Conservation (phyloP, 2,888 invertebrate species). For the Teleiodes luculella region DNA sequence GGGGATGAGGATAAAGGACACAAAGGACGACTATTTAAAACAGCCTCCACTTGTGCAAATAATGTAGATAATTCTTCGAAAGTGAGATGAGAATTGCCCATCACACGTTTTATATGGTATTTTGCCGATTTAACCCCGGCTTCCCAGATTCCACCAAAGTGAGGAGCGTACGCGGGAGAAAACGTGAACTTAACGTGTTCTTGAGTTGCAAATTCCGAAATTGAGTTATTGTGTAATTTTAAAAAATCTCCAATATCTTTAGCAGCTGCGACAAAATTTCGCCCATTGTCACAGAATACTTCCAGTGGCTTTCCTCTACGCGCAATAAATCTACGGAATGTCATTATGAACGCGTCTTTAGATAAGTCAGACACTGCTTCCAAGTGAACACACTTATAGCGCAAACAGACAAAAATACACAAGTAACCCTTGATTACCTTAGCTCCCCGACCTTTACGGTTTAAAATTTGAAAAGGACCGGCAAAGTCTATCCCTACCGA, state of each 20-base stretch:
- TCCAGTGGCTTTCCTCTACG: constrained; percentile 22
- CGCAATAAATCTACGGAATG: constrained; percentile 20
- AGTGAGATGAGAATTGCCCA: constrained; percentile 18
- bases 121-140: constrained; percentile 15
- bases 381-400: constrained; percentile 22
- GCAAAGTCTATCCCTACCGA: neutral
- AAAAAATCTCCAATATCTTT: constrained; percentile 17
- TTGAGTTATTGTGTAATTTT: neutral
- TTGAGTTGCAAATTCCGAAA: constrained; percentile 4
- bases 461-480: neutral
- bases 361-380: constrained; percentile 21
- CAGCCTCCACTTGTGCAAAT: constrained; percentile 23
- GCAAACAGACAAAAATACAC: neutral
- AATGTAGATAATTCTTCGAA: constrained; percentile 25
- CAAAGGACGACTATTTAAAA: constrained; percentile 18
- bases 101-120: constrained; percentile 16
- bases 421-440: neutral
- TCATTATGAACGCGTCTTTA: constrained; percentile 21
- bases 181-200: constrained; percentile 19
- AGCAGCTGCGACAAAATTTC: constrained; percentile 25
- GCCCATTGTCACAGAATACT: constrained; percentile 25
- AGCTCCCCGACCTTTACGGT: neutral
- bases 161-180: constrained; percentile 18
- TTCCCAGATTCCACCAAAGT: constrained; percentile 15
- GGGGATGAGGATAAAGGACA: constrained; percentile 22